Conservation (phyloP, 2,113 vertebrate species). For the Perognathus longimembris region DNA sequence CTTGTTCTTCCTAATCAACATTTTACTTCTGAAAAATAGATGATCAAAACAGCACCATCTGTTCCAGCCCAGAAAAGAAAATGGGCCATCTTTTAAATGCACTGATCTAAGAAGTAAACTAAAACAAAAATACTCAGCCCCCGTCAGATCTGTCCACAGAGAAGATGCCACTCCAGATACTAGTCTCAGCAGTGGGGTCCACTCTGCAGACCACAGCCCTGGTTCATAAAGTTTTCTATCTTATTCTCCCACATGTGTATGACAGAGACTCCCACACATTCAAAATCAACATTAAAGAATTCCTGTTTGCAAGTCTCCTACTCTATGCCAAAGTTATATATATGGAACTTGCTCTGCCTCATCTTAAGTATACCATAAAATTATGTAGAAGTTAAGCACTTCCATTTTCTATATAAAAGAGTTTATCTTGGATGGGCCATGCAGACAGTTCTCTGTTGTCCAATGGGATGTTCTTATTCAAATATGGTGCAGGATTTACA, state of each 20-base stretch:
- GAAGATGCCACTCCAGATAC: not conserved
- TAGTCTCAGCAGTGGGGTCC: not conserved
- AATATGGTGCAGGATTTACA: not conserved
- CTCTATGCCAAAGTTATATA: not conserved
- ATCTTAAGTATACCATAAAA: slow-evolving; percentile 36
- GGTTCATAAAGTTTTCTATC: not conserved
- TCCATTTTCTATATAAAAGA: slow-evolving; percentile 20
- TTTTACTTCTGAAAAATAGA: slow-evolving; percentile 30
- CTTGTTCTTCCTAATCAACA: slow-evolving; percentile 54
- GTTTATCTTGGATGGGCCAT: not conserved
- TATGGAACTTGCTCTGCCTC: not conserved
- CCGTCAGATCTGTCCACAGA: not conserved
- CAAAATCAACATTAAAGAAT: not conserved
- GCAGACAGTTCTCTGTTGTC: not conserved
- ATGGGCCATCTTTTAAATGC: slow-evolving; percentile 8
- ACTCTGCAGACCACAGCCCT: not conserved
- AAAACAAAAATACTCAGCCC: not conserved
- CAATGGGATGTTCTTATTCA: not conserved
- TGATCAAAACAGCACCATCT: slow-evolving; percentile 65
- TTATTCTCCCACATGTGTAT: not conserved
- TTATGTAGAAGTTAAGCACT: slow-evolving; percentile 21
- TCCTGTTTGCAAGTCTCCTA: not conserved
- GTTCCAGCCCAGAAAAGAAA: not conserved
- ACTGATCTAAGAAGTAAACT: slow-evolving; percentile 33
- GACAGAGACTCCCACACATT: not conserved